Percentiles rank a stretch among this genome's conserved stretches.
These are phyloP conservation scores for Lacerta bilineata DNA, from an alignment of 2,797 vertebrate genomes.

Conservation along the genomic window DNA sequence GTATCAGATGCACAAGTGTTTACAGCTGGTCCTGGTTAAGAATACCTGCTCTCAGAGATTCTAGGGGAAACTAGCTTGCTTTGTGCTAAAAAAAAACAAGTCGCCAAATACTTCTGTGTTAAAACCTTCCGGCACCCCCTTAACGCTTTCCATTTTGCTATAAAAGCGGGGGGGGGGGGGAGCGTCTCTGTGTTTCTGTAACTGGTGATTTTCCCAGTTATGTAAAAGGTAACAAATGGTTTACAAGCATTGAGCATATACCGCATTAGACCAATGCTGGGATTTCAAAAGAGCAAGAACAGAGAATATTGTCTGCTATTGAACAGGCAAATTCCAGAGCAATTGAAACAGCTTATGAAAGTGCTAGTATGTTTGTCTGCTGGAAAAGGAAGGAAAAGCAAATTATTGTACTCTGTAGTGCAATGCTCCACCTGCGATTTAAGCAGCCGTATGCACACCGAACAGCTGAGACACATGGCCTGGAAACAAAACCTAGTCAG, in stretches of 20 bases:
- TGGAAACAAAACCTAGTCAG: not conserved
- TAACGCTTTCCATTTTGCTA: not conserved
- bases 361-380: rapidly evolving
- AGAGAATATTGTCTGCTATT: slow-evolving; percentile 45
- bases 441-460: rapidly evolving
- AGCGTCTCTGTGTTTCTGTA: not conserved
- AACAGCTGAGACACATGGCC: not conserved
- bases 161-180: too few relatives aligned
- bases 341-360: slow-evolving; percentile 25
- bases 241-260: rapidly evolving
- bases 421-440: rapidly evolving
- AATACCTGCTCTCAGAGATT: not conserved
- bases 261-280: rapidly evolving
- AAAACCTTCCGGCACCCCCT: not conserved
- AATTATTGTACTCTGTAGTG: not conserved
- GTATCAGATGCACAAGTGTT: not conserved
- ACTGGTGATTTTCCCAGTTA: not conserved
- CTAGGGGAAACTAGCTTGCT: not conserved
- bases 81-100: not conserved
- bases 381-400: not conserved
- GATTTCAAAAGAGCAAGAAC: rapidly evolving
- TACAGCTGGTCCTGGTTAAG: not conserved
- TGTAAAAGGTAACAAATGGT: not conserved
- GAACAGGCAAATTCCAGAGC: not conserved
- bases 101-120: not conserved